These are phyloP conservation scores for Nibea albiflora DNA, from an alignment of 2,113 vertebrate genomes.

Conservation along the genomic window DNA sequence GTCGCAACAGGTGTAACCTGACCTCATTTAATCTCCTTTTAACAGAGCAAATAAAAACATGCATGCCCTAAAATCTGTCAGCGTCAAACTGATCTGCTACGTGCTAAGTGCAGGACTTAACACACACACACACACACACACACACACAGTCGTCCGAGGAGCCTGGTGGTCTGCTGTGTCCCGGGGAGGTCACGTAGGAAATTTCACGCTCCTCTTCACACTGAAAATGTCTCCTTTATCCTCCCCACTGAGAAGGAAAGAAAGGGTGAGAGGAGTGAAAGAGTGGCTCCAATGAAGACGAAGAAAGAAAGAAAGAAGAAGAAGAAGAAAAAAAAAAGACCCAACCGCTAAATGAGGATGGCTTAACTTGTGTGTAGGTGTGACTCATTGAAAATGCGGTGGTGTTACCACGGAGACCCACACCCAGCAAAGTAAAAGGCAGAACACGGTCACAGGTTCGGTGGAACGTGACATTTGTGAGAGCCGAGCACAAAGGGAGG, in stretches of 20 bases:
- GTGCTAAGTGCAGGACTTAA: conserved; percentile 18
- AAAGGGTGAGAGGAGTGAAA: conserved; percentile 56
- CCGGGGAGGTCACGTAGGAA: conserved; percentile 69
- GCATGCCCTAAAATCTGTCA: conserved; percentile 24
- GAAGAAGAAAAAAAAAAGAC: background rate
- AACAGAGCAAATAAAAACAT: conserved; percentile 38
- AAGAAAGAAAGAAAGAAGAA: conserved; percentile 5
- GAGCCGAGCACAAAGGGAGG: conserved; percentile 47
- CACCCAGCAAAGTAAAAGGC: conserved; percentile 49
- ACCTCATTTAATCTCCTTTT: conserved; percentile 16
- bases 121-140: conserved; percentile 36
- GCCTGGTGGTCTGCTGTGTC: conserved; percentile 71
- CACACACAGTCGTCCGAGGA: conserved; percentile 47
- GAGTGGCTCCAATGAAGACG: conserved; percentile 15
- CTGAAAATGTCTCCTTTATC: conserved; percentile 76
- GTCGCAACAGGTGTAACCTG: background rate
- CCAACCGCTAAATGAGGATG: conserved; percentile 58
- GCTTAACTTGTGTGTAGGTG: conserved; percentile 60
- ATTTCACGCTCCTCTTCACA: conserved; percentile 78
- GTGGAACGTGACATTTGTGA: conserved; percentile 72
- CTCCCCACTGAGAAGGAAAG: conserved; percentile 38
- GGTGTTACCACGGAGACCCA: conserved; percentile 56
- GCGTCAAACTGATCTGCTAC: background rate
- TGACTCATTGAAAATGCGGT: conserved; percentile 24
- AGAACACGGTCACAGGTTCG: conserved; percentile 48